Conservation (phyloP, 2,888 invertebrate species). For the Acleris cristana region DNA sequence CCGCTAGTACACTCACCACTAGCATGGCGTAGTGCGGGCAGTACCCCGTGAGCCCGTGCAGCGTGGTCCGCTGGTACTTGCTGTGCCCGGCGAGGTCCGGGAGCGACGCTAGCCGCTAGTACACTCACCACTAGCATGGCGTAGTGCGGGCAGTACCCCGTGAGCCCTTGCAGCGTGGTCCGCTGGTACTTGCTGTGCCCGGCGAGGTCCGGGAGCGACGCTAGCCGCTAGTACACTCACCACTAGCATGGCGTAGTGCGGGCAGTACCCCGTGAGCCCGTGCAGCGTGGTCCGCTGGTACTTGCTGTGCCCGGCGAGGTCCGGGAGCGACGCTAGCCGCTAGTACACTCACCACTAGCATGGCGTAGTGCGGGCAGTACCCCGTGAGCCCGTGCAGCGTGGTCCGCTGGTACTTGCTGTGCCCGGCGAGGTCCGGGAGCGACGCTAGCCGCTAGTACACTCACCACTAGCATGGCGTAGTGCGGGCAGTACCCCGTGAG, state of each 20-base stretch:
- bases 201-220: slow-evolving; percentile 97
- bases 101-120: slow-evolving; percentile 95
- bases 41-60: slow-evolving; percentile 96
- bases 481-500: slow-evolving; percentile 84
- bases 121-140: slow-evolving; percentile 61
- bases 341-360: slow-evolving; percentile 54
- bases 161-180: slow-evolving; percentile 97
- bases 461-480: slow-evolving; percentile 9
- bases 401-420: slow-evolving; percentile 97
- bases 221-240: no score
- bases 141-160: slow-evolving; percentile 95
- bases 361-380: slow-evolving; percentile 92
- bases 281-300: slow-evolving; percentile 97
- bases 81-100: slow-evolving; percentile 98
- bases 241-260: slow-evolving; percentile 86
- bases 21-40: slow-evolving; percentile 90
- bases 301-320: slow-evolving; percentile 97
- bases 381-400: slow-evolving; percentile 97
- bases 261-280: slow-evolving; percentile 96
- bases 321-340: slow-evolving; percentile 96
- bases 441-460: slow-evolving; percentile 88
- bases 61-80: slow-evolving; percentile 97
- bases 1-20: no score
- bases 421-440: slow-evolving; percentile 97
- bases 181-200: slow-evolving; percentile 98